A percentile compares a stretch with the other conserved stretches of the same genome.
Conservation (phyloP, 2,888 invertebrate species). For the Macaria notata region DNA sequence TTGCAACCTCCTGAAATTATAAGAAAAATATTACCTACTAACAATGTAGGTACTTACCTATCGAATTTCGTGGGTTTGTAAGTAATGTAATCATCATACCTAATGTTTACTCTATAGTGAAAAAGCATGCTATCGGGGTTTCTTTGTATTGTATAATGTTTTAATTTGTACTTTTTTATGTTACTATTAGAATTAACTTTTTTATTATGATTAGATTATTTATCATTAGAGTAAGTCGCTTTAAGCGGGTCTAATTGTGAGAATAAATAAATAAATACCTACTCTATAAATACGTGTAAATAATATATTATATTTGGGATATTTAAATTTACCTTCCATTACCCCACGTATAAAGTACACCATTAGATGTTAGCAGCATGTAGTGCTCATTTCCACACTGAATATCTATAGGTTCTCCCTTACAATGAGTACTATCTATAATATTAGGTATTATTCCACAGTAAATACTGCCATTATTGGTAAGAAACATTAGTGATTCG, state of each 20-base stretch:
- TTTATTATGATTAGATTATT: no score
- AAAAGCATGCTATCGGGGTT: no score
- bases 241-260: no score
- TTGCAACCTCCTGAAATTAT: constrained; percentile 89
- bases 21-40: no score
- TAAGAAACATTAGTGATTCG: constrained; percentile 54
- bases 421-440: constrained; percentile 78
- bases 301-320: background rate
- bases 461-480: constrained; percentile 72
- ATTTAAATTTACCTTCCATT: constrained; percentile 85
- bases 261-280: no score
- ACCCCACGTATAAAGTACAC: constrained; percentile 92
- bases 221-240: no score
- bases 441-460: constrained; percentile 82
- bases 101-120: no score
- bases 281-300: background rate
- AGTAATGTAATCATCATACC: no score
- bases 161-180: background rate
- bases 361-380: constrained; percentile 85
- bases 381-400: constrained; percentile 92
- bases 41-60: no score
- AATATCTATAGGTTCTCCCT: constrained; percentile 82
- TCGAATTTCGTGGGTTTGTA: no score
- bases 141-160: no score
- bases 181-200: no score